Percentiles rank a stretch among this genome's conserved stretches.
These are phyloP conservation scores for Heterotis niloticus DNA, from an alignment of 2,113 vertebrate genomes.

Conservation along the genomic window DNA sequence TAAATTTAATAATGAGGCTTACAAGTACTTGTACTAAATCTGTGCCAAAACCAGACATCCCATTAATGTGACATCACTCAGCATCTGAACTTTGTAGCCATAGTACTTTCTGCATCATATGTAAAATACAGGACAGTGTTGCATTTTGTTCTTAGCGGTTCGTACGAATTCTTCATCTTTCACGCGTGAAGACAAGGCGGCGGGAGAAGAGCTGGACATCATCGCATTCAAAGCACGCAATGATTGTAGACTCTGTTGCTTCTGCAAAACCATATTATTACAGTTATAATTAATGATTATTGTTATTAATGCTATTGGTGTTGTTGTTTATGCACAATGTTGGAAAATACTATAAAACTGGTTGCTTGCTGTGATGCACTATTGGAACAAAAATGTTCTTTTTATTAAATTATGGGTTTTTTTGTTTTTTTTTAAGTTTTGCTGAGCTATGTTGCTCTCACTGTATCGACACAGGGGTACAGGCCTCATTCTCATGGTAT, in stretches of 20 bases:
- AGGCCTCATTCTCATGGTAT: constrained; percentile 59
- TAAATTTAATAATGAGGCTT: constrained; percentile 64
- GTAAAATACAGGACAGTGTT: constrained; percentile 59
- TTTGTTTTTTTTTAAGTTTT: constrained; percentile 57
- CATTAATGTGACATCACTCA: constrained; percentile 65
- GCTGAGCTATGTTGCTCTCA: constrained; percentile 56
- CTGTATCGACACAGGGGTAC: constrained; percentile 57
- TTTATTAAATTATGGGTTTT: constrained; percentile 63
- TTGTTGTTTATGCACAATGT: constrained; percentile 70
- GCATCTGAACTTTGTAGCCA: constrained; percentile 64
- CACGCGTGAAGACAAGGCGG: constrained; percentile 56
- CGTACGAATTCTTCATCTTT: constrained; percentile 55
- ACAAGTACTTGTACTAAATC: constrained; percentile 56
- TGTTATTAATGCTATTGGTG: constrained; percentile 67
- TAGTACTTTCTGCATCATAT: constrained; percentile 53
- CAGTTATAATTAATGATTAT: constrained; percentile 65
- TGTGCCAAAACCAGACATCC: constrained; percentile 71
- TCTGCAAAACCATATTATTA: constrained; percentile 62
- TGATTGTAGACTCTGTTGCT: constrained; percentile 76
- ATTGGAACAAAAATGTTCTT: constrained; percentile 39
- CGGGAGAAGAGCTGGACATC: constrained; percentile 63
- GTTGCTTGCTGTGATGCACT: constrained; percentile 71
- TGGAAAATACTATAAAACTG: constrained; percentile 62
- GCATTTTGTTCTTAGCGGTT: constrained; percentile 64
- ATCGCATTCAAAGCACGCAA: constrained; percentile 70